These are phyloP conservation scores for Seira sanloemensis DNA, from an alignment of 2,888 invertebrate species.

Conservation along the genomic window DNA sequence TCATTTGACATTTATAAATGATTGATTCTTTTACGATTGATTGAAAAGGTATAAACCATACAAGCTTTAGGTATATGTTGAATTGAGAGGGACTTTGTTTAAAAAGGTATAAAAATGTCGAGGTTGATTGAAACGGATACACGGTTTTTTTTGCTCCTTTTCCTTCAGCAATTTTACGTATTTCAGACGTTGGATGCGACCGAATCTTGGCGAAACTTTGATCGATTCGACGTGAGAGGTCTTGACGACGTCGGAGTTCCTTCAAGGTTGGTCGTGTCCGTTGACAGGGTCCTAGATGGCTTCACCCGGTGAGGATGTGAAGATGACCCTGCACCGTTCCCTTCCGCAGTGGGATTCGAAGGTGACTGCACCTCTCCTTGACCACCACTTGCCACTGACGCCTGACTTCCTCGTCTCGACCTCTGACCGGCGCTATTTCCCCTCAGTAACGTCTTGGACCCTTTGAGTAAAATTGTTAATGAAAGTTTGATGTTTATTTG, in stretches of 20 bases:
- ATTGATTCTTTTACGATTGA: too few relatives aligned
- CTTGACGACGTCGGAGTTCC: constrained; percentile 54
- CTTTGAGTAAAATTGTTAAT: constrained; percentile 63
- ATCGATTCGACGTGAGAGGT: constrained; percentile 42
- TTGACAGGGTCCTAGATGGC: constrained; percentile 64
- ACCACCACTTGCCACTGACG: constrained; percentile 61
- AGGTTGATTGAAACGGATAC: too few relatives aligned
- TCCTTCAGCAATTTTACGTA: not conserved
- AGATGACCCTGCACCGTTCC: constrained; percentile 46
- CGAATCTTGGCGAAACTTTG: constrained; percentile 67
- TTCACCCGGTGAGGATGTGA: constrained; percentile 61
- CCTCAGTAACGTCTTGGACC: constrained; percentile 71
- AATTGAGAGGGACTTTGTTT: too few relatives aligned
- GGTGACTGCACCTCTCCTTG: constrained; percentile 57
- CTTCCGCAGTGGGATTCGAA: constrained; percentile 18
- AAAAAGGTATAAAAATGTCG: constrained; percentile 22
- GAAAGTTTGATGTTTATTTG: constrained; percentile 16
- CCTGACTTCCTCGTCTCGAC: constrained; percentile 69
- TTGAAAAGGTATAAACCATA: too few relatives aligned
- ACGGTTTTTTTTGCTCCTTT: not conserved
- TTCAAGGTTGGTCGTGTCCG: constrained; percentile 60
- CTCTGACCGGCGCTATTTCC: constrained; percentile 70
- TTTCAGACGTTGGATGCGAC: constrained; percentile 67
- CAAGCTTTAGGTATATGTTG: too few relatives aligned
- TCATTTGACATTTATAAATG: too few relatives aligned